These are phyloP conservation scores for Mesocricetus auratus DNA, from an alignment of 2,113 vertebrate genomes.

Conservation along the genomic window DNA sequence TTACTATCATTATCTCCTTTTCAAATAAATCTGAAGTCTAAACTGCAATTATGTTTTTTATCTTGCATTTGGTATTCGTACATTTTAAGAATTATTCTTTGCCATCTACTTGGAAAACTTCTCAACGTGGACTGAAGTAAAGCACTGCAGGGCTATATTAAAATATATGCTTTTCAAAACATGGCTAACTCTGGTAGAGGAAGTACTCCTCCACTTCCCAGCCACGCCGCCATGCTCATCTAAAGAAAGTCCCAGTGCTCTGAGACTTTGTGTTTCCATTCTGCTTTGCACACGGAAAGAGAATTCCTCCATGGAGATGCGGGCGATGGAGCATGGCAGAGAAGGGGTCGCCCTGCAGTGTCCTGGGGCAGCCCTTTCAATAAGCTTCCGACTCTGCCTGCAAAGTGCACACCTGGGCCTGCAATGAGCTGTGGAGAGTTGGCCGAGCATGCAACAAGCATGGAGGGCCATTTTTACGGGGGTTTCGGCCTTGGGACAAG, in stretches of 20 bases:
- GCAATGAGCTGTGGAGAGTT: conserved; percentile 67
- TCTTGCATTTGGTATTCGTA: conserved; percentile 86
- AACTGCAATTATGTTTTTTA: conserved; percentile 92
- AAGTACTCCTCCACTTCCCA: neutral
- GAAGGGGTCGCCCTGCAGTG: conserved; percentile 69
- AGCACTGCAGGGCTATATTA: conserved; percentile 54
- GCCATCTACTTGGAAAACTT: conserved; percentile 83
- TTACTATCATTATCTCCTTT: conserved; percentile 93
- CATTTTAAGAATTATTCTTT: conserved; percentile 86
- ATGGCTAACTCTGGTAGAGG: conserved; percentile 58
- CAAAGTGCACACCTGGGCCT: conserved; percentile 55
- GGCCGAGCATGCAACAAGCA: conserved; percentile 78
- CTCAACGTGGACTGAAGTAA: conserved; percentile 74
- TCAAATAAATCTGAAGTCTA: conserved; percentile 94
- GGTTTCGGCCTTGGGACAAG: conserved; percentile 81
- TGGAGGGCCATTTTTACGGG: conserved; percentile 78
- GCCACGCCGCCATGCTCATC: neutral
- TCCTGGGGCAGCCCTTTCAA: conserved; percentile 82
- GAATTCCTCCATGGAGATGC: conserved; percentile 6
- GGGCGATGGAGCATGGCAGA: conserved; percentile 70
- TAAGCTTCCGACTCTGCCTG: conserved; percentile 81
- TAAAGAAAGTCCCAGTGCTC: conserved; percentile 60
- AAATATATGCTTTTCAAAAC: neutral
- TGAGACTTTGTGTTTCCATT: conserved; percentile 56
- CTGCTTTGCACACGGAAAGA: conserved; percentile 65